Percentiles rank a stretch among this genome's conserved stretches.
These are phyloP conservation scores for Pristionchus exspectatus DNA, from an alignment of 2,888 invertebrate species.

Conservation along the genomic window DNA sequence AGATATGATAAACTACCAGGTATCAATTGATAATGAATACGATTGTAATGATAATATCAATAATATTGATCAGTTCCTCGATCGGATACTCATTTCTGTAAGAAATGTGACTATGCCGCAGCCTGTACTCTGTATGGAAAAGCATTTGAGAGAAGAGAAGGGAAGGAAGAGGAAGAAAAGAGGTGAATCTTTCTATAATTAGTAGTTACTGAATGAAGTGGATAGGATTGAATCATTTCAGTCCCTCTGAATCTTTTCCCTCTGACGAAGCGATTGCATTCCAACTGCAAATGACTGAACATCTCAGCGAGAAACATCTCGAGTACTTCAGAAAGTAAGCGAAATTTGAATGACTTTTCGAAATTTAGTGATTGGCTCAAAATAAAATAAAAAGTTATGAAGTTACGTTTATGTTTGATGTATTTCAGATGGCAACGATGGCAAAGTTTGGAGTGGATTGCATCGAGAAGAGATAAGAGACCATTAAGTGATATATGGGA, in stretches of 20 bases:
- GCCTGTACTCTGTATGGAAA: conserved; percentile 62
- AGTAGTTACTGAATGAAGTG: background rate
- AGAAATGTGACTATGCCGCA: conserved; percentile 66
- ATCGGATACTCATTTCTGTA: conserved; percentile 63
- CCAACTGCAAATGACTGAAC: conserved; percentile 52
- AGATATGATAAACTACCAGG: conserved; percentile 11
- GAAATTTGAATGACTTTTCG: no score
- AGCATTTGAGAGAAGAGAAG: conserved; percentile 44
- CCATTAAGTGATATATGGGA: conserved; percentile 47
- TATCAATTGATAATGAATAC: background rate
- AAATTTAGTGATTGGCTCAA: no score
- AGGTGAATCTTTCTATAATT: background rate
- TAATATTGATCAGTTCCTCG: conserved; percentile 60
- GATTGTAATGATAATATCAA: background rate
- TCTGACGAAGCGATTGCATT: conserved; percentile 52
- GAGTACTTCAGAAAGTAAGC: conserved; percentile 52
- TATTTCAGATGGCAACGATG: conserved; percentile 40
- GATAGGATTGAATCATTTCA: background rate
- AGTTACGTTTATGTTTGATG: background rate
- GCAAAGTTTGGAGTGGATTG: background rate
- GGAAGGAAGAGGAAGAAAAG: conserved; percentile 21
- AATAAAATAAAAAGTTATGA: no score
- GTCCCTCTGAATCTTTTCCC: background rate
- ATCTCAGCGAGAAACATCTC: conserved; percentile 35
- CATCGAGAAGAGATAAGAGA: conserved; percentile 40